A percentile compares a stretch with the other conserved stretches of the same genome.
These are phyloP conservation scores for Grantiella picta DNA, from an alignment of 2,113 vertebrate species.

Conservation along the genomic window DNA sequence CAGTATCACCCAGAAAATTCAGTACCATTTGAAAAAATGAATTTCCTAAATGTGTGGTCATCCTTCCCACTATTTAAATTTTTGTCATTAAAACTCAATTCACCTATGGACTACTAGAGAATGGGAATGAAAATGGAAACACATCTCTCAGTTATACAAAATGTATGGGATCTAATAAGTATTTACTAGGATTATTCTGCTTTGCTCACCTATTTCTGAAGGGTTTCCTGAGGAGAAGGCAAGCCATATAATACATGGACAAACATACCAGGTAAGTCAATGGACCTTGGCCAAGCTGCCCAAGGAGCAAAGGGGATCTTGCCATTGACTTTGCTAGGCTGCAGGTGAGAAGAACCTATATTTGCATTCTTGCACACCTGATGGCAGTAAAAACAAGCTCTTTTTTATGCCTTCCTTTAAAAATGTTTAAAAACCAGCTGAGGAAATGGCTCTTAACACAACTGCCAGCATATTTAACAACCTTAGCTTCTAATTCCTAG, in stretches of 20 bases:
- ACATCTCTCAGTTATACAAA: neutral
- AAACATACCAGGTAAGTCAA: neutral
- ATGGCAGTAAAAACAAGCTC: conserved; percentile 36
- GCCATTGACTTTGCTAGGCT: neutral
- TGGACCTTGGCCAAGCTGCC: neutral
- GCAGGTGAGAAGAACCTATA: conserved; percentile 9
- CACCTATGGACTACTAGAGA: neutral
- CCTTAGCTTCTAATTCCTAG: neutral
- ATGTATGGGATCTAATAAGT: neutral
- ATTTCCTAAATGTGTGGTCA: neutral
- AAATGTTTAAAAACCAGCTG: neutral
- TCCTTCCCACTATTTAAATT: neutral
- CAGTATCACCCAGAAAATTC: neutral
- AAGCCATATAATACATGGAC: neutral
- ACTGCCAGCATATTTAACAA: conserved; percentile 6
- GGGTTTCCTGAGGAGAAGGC: neutral
- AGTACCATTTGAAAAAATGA: neutral
- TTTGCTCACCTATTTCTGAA: neutral
- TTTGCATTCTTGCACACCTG: conserved; percentile 18
- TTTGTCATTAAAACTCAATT: neutral
- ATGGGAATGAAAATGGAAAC: neutral
- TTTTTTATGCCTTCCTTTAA: neutral
- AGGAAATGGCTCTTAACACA: conserved; percentile 21
- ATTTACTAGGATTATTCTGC: neutral
- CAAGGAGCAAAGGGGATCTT: neutral